Evolutionary conservation across 2,113 vertebrate genomes (phyloP), one percentile per base, ranked within the genome.

Genomic region (Campylorhamphus procurvoides): DNA sequence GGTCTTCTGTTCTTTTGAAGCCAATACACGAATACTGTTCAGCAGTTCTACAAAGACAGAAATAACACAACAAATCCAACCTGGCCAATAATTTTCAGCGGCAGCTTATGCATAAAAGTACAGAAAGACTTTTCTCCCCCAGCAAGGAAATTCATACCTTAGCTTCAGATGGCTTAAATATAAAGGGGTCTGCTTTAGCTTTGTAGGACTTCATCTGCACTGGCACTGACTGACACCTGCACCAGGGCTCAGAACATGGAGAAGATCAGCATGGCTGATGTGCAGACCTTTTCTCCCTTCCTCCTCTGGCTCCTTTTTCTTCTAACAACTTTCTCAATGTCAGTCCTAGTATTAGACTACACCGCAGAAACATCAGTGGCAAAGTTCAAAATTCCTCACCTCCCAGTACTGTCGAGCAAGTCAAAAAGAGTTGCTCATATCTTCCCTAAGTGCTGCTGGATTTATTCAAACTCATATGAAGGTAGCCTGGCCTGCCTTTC

Each of bases 381-480:
- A 31, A 85, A 88, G 53, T 40, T 74, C 52, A 82, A 62, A 80
- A 42, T 47, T 68, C 58, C 29, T 81, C 0, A 0, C n/a, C 33
- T 84, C 52, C 84, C 2, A 4, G n/a, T 33, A 75, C 62, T 79
- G 50, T 72, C 12, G 5, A 93, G 81, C 63, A 80, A 87, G 47
- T 58, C 76, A 89, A 69, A 92, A 52, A 68, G 50, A 82, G 50
- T 79, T 64, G 72, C 71, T 37, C 60, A 42, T 23, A 74, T 75
- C 35, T 91, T 94, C 71, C 35, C 18, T 71, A 42, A 79, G 37
- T 17, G 33, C 31, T 77, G 62, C 17, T 82, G 67, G 55, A 75
- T 84, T 86, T 90, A 95, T 93, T 86, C 24, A 93, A 82, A 87
- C 15, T 71, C 84, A 49, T 23, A 56, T 47, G 91, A 87, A 49